Evolutionary conservation across 2,797 vertebrate species (phyloP), one percentile per base, ranked within the genome.

Genomic region (Acipenser ruthenus): DNA sequence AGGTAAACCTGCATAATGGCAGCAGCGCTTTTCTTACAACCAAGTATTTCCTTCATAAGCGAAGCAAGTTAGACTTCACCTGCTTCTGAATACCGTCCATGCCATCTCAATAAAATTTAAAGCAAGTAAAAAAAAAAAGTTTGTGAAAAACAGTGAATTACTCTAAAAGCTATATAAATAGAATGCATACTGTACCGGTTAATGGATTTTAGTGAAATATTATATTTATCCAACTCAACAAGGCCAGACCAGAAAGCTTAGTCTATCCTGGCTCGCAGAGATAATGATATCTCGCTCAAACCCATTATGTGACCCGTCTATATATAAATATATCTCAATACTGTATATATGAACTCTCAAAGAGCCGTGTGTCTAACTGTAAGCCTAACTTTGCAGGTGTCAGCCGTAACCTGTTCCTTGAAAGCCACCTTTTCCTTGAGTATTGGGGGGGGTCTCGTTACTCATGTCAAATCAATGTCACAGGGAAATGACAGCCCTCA

Each of bases 171-270:
- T 80, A 80, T 80, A 85, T 86, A 86, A 85, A 88, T 85, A 82
- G 76, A 84, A 85, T 77, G 88, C 82, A 84, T 37, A 37, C 37
- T 37, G 37, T 37, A 37, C 37, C 37, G 37, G 37, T 37, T 86
- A 89, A 88, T 86, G 83, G 84, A 85, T 84, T 67, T 80, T 79
- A 86, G 82, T 82, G 83, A 83, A 77, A 82, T 83, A 87, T 88
- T 87, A 88, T 89, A 88, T 86, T 86, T 88, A 87, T 87, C 82
- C 87, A 85, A 88, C 84, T 87, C 86, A n/a, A 87, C 87, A 89
- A 87, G 87, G 86, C 79, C 85, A 78, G 80, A 84, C 78, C 79
- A 87, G 79, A 80, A 79, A 86, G 84, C 88, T 88, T 86, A 87
- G 86, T 85, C 78, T 82, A 76, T 80, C 85, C 84, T 87, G 84